These are phyloP conservation scores for Neopipo cinnamomea DNA, from an alignment of 2,113 vertebrate species.

Conservation along the genomic window DNA sequence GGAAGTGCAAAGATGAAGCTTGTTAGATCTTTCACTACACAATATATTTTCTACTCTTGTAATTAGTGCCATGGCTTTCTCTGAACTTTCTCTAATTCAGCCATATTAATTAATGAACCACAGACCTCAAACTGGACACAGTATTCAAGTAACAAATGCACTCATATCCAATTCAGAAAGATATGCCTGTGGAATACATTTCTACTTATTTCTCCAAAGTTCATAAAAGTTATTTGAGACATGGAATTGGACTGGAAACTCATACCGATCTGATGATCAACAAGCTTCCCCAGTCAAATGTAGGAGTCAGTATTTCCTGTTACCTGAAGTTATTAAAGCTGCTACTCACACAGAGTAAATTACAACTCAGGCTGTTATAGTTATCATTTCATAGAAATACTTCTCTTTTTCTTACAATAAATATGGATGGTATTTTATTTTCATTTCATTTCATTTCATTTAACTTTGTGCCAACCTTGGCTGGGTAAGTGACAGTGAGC, in stretches of 20 bases:
- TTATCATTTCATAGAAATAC: not conserved
- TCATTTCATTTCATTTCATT: not conserved
- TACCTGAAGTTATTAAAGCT: not conserved
- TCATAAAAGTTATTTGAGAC: not conserved
- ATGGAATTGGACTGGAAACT: not conserved
- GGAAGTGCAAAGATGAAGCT: conserved; percentile 4
- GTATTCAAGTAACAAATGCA: not conserved
- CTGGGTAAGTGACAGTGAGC: not conserved
- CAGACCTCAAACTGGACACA: not conserved
- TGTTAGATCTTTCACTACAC: conserved; percentile 9
- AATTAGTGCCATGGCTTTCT: conserved; percentile 3
- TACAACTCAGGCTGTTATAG: not conserved
- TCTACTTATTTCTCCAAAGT: not conserved
- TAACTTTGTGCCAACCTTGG: not conserved
- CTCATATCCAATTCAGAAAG: not conserved
- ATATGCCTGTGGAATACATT: not conserved
- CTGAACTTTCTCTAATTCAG: conserved; percentile 1
- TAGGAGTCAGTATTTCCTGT: not conserved
- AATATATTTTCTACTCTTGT: not conserved
- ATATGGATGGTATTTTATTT: not conserved
- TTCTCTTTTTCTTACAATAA: not conserved
- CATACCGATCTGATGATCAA: not conserved
- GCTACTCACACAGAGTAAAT: not conserved
- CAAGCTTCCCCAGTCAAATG: not conserved
- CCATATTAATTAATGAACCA: not conserved